A percentile compares a stretch with the other conserved stretches of the same genome.
These are phyloP conservation scores for Sphyrna mokarran DNA, from an alignment of 2,113 vertebrate genomes.

Conservation along the genomic window DNA sequence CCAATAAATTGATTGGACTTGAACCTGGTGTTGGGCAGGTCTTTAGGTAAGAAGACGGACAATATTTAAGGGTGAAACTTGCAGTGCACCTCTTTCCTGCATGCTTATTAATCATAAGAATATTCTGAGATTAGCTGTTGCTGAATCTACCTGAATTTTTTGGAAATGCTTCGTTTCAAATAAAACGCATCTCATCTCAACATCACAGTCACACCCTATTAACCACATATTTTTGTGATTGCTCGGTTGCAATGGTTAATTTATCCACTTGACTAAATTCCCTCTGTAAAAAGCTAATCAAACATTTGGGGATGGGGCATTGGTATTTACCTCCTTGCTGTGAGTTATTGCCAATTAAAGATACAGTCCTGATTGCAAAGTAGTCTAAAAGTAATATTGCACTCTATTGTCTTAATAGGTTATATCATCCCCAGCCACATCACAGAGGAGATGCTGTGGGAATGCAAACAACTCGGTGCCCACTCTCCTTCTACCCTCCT, in stretches of 20 bases:
- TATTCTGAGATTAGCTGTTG: too few species aligned
- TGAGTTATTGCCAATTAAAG: neutral
- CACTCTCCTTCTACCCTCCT: constrained; percentile 94
- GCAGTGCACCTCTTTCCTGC: too few species aligned
- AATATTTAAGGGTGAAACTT: neutral
- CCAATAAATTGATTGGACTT: too few species aligned
- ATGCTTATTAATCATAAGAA: too few species aligned
- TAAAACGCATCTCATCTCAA: neutral
- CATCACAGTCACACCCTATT: neutral
- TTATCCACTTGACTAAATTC: neutral
- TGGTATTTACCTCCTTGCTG: neutral
- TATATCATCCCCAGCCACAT: constrained; percentile 96
- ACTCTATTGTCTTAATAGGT: constrained; percentile 58
- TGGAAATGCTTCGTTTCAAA: neutral
- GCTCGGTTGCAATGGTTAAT: neutral
- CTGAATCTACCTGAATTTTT: neutral
- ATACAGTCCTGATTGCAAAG: neutral
- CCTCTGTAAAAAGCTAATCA: neutral
- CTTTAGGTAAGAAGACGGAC: too few species aligned
- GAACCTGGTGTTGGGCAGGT: too few species aligned
- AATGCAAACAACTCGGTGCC: constrained; percentile 96
- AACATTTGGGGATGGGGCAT: too few species aligned
- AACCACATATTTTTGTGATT: neutral
- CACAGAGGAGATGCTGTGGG: constrained; percentile 98
- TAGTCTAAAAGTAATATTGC: neutral